Evolutionary conservation across 2,797 vertebrate species (phyloP).

Genomic region (Percopsis omiscomaycus): DNA sequence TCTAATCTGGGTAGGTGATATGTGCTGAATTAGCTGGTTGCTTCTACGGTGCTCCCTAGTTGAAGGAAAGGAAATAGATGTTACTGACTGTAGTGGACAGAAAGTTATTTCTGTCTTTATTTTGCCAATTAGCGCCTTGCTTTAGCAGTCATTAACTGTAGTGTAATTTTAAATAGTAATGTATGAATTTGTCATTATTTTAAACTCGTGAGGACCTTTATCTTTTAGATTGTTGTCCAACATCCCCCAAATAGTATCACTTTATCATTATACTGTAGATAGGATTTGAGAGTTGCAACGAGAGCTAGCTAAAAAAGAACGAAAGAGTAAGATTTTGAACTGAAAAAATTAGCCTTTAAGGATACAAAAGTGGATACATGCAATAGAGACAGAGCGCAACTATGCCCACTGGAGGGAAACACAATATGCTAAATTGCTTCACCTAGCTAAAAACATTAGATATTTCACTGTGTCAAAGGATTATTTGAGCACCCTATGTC

Average conservation of each 20-base stretch:
- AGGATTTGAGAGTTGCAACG: too few species aligned
- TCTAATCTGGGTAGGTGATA: neutral
- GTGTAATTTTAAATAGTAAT: constrained; percentile 35
- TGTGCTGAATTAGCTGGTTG: neutral
- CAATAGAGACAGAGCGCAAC: too few species aligned
- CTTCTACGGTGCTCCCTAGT: constrained; percentile 39
- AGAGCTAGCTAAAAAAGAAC: too few species aligned
- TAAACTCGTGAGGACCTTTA: constrained; percentile 14
- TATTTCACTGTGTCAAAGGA: too few species aligned
- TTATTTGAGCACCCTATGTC: too few species aligned
- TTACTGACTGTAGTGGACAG: constrained; percentile 21
- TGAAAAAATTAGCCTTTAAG: too few species aligned
- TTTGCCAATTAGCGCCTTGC: constrained; percentile 59
- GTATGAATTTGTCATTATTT: constrained; percentile 5
- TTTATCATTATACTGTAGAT: neutral
- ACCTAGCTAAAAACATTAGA: too few species aligned
- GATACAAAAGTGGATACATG: too few species aligned
- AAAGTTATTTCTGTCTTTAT: constrained; percentile 29
- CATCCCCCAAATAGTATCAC: constrained; percentile 6
- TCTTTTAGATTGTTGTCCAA: constrained; percentile 15
- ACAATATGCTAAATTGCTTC: too few species aligned
- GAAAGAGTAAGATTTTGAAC: too few species aligned
- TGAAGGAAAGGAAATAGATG: constrained; percentile 9
- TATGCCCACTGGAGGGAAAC: too few species aligned
- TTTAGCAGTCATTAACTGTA: constrained; percentile 37